These are phyloP conservation scores for Irena cyanogastra DNA, from an alignment of 2,113 vertebrate genomes.

Conservation along the genomic window DNA sequence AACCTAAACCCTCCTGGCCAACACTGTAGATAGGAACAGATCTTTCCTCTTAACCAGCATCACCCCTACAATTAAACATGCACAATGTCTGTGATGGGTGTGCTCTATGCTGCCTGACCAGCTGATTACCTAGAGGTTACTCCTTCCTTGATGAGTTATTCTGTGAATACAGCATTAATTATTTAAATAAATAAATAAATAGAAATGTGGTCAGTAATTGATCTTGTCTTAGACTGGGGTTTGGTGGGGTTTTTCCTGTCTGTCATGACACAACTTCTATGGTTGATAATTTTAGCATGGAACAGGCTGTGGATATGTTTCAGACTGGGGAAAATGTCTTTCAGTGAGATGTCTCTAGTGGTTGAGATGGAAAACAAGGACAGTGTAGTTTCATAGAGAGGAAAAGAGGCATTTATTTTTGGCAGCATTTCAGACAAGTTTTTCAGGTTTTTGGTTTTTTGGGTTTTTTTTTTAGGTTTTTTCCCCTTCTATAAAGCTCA, in stretches of 20 bases:
- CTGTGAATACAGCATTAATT: neutral
- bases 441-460: too few relatives aligned
- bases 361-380: neutral
- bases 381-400: neutral
- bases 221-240: neutral
- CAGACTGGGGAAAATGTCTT: neutral
- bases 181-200: neutral
- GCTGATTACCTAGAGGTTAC: neutral
- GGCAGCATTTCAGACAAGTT: slow-evolving; percentile 35
- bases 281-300: neutral
- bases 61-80: neutral
- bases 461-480: slow-evolving; percentile 32
- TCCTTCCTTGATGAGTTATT: neutral
- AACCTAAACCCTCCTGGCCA: neutral
- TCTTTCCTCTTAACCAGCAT: neutral
- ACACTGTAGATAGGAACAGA: neutral
- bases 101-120: neutral
- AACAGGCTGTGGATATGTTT: neutral
- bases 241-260: neutral
- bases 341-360: neutral
- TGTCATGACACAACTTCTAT: neutral
- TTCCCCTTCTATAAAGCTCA: slow-evolving; percentile 32
- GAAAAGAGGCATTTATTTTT: slow-evolving; percentile 8
- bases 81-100: neutral
- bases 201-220: neutral